These are phyloP conservation scores for Melozone crissalis DNA, from an alignment of 2,113 vertebrate species.

Conservation along the genomic window DNA sequence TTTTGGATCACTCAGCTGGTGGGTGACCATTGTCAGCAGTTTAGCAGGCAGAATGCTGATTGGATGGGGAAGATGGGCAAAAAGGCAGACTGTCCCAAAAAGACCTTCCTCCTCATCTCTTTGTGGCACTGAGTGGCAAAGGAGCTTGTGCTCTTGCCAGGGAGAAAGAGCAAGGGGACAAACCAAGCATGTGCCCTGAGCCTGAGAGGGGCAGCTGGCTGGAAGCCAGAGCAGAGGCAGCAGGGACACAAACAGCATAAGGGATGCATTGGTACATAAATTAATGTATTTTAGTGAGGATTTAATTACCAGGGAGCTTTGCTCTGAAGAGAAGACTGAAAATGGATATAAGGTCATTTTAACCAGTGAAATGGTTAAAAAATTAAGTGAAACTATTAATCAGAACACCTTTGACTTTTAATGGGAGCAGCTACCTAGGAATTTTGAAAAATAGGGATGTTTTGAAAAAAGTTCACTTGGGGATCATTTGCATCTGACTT, in stretches of 20 bases:
- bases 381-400: neutral
- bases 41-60: neutral
- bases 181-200: fast-evolving
- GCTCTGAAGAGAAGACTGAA: neutral
- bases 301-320: neutral
- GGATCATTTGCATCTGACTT: neutral
- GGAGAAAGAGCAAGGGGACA: neutral
- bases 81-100: neutral
- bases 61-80: neutral
- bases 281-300: neutral
- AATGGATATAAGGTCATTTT: neutral
- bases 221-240: neutral
- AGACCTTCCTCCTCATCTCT: neutral
- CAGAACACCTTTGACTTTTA: neutral
- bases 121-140: neutral
- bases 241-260: neutral
- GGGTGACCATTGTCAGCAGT: neutral
- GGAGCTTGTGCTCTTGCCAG: neutral
- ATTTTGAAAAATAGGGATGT: neutral
- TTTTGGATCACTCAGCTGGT: neutral
- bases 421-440: neutral
- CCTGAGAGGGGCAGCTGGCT: neutral
- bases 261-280: neutral
- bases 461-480: neutral
- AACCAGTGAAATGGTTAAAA: neutral